Base-by-base conservation (phyloP, 2,888 invertebrate species). In the Xylota segnis region DNA sequence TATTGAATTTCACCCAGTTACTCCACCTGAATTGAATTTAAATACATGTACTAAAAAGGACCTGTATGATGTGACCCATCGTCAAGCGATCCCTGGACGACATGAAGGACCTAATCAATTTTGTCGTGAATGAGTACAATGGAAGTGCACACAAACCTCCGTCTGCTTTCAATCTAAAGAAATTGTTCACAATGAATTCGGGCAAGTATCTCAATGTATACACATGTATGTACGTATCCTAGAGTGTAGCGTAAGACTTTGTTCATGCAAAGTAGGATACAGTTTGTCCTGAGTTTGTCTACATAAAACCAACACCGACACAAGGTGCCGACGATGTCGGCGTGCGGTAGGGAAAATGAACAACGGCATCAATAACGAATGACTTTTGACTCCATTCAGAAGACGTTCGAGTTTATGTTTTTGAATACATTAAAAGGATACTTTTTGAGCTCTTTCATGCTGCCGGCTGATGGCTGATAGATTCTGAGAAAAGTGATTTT, bases 91-190 rank as follows among this genome's bases (percentile, higher is more conserved):
- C 65, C 66, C 66, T 71, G 54, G 65, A 72, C 72, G 71, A 61
- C 72, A 74, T 68, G 43, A 78, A 63, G 78, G 68, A 78, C 59
- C 72, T 83, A 83, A 83, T 83, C 83, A 83, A 78, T 66, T 83
- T 83, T 68, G 68, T 40, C 83, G 56, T 83, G 68, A 74, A 83
- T 74, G 68, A 63, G 34, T 32, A 83, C 72, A 83, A 83, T 72
- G 32, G 71, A 59, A 54, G 32, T 4, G 23, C 27, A 65, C 71
- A 54, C 59, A 79, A 47, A 29, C 23, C 52, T 12, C 10, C 7
- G 70, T 52, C 54, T 47, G 45, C 66, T 23, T 72, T 54, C 72
- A 65, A 56, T 66, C 71, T 77, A 14, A 40, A 43, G 47, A 78
- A 78, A 77, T 63, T 66, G 72, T 54, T 72, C 72, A 66, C 82